Conservation (phyloP, 1,140 invertebrate genomes). For the Gonioctena quinquepunctata region DNA sequence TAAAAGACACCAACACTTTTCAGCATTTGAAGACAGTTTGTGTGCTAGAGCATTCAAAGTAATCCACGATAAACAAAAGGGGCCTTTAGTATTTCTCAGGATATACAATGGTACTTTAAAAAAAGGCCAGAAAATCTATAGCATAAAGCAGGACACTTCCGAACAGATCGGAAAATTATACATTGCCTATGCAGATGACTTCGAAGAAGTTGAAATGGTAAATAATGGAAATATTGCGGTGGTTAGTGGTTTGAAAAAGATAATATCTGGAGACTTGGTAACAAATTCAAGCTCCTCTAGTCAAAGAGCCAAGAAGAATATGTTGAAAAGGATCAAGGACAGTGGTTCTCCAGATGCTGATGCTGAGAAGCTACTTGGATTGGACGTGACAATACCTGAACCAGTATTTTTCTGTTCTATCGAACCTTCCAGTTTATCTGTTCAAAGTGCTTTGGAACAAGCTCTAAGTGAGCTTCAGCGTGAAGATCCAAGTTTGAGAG, state of each 20-base stretch:
- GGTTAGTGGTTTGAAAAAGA: slow-evolving; percentile 79
- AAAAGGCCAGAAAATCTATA: slow-evolving; percentile 77
- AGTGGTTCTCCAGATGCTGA: too few relatives aligned
- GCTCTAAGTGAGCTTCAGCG: slow-evolving; percentile 84
- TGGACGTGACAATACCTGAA: slow-evolving; percentile 67
- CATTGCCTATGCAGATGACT: slow-evolving; percentile 79
- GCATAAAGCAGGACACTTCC: slow-evolving; percentile 68
- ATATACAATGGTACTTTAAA: slow-evolving; percentile 83
- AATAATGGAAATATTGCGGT: slow-evolving; percentile 88
- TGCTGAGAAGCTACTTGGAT: slow-evolving; percentile 54
- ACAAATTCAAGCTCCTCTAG: slow-evolving; percentile 64
- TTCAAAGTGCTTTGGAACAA: slow-evolving; percentile 77
- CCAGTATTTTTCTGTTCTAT: slow-evolving; percentile 98
- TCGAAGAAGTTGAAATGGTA: slow-evolving; percentile 72
- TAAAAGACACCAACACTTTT: slow-evolving; percentile 65
- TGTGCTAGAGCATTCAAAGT: slow-evolving; percentile 91
- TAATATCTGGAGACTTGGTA: slow-evolving; percentile 86
- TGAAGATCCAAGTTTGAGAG: slow-evolving; percentile 93
- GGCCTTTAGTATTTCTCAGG: slow-evolving; percentile 85
- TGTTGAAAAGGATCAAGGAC: slow-evolving; percentile 53
- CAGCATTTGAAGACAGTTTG: slow-evolving; percentile 64
- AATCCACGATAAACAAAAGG: slow-evolving; percentile 85
- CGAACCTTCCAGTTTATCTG: slow-evolving; percentile 82
- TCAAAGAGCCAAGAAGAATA: slow-evolving; percentile 61
- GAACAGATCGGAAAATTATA: slow-evolving; percentile 77